Evolutionary conservation across 2,113 vertebrate species (phyloP).

Genomic region (Parus major): DNA sequence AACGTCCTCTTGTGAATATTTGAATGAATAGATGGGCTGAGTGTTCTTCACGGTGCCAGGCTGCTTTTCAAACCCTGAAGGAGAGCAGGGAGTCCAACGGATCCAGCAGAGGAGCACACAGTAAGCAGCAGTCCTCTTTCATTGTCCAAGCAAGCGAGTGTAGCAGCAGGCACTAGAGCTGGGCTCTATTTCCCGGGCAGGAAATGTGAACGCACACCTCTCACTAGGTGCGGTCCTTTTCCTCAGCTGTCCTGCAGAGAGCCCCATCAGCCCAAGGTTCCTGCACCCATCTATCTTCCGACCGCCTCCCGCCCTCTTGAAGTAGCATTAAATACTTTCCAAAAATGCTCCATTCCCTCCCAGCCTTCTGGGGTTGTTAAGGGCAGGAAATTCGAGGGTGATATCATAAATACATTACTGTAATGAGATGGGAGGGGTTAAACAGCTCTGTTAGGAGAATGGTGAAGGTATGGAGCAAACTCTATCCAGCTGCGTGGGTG

Average conservation of each 20-base stretch:
- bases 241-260: background rate
- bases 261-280: background rate
- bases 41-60: background rate
- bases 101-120: background rate
- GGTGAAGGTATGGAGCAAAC: background rate
- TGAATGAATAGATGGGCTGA: background rate
- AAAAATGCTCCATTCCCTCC: slow-evolving; percentile 22
- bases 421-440: slow-evolving; percentile 62
- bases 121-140: background rate
- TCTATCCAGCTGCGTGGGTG: slow-evolving; percentile 30
- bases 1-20: background rate
- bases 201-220: background rate
- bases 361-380: slow-evolving; percentile 49
- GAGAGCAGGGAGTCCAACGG: background rate
- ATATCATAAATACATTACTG: slow-evolving; percentile 57
- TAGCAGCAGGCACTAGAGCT: background rate
- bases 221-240: background rate
- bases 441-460: background rate
- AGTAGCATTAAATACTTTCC: slow-evolving; percentile 11
- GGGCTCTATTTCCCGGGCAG: background rate
- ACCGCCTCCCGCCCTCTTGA: background rate
- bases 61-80: background rate
- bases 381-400: slow-evolving; percentile 50
- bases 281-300: background rate
- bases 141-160: background rate